Evolutionary conservation across 2,113 vertebrate species (phyloP).

Genomic region (Ahaetulla prasina): DNA sequence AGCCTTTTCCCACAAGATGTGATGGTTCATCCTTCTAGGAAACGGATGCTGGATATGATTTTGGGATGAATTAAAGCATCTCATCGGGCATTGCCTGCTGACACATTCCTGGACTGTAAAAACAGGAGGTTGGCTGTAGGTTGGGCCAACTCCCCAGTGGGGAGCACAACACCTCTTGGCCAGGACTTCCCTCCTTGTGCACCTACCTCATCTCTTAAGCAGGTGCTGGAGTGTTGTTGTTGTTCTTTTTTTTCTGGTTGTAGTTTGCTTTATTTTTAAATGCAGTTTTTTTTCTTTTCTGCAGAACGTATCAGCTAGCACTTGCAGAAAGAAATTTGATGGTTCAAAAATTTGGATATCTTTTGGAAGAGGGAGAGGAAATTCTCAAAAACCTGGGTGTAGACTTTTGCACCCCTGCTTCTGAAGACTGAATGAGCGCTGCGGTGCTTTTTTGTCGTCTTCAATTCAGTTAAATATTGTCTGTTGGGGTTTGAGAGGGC

Average conservation of each 20-base stretch:
- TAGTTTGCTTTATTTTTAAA: not conserved
- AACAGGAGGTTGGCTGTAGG: not conserved
- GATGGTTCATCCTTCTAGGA: not conserved
- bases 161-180: no score
- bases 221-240: not conserved
- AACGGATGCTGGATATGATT: not conserved
- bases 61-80: not conserved
- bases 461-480: not conserved
- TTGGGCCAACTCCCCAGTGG: not conserved
- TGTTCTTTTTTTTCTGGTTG: not conserved
- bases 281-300: not conserved
- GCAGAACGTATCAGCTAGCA: not conserved
- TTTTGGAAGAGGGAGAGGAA: not conserved
- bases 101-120: not conserved
- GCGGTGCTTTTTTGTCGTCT: not conserved
- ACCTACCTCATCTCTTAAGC: not conserved
- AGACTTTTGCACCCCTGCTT: not conserved
- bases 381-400: not conserved
- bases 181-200: not conserved
- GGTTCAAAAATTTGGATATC: not conserved
- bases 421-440: not conserved
- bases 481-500: accelerated
- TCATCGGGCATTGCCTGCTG: accelerated
- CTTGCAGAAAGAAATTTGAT: not conserved
- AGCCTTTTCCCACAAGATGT: not conserved